phyloP scores from a whole-genome alignment of 2,888 invertebrate species.

The Aphidoletes aphidimyza region DNA sequence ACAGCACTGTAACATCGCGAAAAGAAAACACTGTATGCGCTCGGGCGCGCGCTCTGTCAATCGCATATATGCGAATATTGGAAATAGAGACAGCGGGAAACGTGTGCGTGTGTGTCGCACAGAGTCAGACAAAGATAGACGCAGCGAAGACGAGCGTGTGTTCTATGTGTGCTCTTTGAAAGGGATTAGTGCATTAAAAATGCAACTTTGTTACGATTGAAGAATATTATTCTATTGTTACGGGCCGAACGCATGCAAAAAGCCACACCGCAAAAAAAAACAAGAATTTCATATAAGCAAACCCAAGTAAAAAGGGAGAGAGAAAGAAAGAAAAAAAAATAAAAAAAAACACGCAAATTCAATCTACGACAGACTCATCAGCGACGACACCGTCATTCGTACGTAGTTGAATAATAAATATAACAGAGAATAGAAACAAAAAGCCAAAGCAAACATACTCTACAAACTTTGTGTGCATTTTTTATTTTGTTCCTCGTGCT shows the following conservation, averaged over 20 bases:
- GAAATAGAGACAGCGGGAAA: neutral
- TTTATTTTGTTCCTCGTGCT: neutral
- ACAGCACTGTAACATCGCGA: neutral
- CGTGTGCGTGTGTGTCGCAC: too few relatives aligned
- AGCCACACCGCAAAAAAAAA: constrained; percentile 6
- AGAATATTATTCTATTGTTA: constrained; percentile 43
- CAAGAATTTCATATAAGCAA: neutral
- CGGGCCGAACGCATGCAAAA: neutral
- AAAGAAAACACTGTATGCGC: neutral
- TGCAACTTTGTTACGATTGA: constrained; percentile 49
- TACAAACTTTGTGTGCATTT: neutral
- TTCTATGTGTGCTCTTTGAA: neutral
- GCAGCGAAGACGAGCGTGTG: neutral
- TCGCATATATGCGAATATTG: neutral
- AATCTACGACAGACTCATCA: constrained; percentile 49
- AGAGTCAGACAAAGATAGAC: too few relatives aligned
- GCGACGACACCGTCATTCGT: constrained; percentile 29
- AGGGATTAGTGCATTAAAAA: constrained; percentile 31
- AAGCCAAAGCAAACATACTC: constrained; percentile 29
- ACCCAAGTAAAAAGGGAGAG: neutral
- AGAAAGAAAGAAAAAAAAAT: neutral
- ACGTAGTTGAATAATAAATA: constrained; percentile 16
- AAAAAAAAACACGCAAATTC: constrained; percentile 28
- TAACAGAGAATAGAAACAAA: too few relatives aligned
- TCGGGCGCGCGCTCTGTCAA: neutral